phyloP scores from a whole-genome alignment of 1,140 invertebrate species.

The Solenopsis invicta region DNA sequence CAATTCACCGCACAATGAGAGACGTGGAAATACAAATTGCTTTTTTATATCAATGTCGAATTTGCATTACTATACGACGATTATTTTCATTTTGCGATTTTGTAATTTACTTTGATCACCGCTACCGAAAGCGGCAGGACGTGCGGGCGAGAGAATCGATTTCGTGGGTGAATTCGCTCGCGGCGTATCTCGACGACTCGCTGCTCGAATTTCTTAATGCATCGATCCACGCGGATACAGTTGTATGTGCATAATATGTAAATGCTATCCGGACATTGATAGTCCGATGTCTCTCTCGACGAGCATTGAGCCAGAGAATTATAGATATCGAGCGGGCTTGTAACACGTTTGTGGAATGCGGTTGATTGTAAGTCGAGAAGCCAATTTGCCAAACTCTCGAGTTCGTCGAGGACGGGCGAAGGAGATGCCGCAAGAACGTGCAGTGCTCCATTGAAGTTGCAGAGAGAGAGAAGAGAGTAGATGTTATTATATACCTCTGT shows the following conservation, averaged over 20 bases:
- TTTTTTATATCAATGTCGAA: conserved; percentile 31
- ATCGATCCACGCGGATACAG: background rate
- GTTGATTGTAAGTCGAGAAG: conserved; percentile 76
- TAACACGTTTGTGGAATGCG: conserved; percentile 75
- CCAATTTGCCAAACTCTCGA: conserved; percentile 76
- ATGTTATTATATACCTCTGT: conserved; percentile 68
- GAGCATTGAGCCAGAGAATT: conserved; percentile 54
- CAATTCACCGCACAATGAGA: conserved; percentile 14
- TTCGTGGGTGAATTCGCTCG: background rate
- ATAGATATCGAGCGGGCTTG: conserved; percentile 60
- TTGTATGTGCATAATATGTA: conserved; percentile 5
- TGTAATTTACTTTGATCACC: conserved; percentile 1
- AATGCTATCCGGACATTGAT: conserved; percentile 44
- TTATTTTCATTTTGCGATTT: conserved; percentile 38
- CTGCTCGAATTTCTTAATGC: conserved; percentile 31
- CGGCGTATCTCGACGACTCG: background rate
- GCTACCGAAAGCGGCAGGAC: background rate
- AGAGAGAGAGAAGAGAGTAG: conserved; percentile 44
- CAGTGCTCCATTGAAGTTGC: conserved; percentile 72
- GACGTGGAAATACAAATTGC: conserved; percentile 21
- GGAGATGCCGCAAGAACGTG: conserved; percentile 69
- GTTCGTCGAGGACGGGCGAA: conserved; percentile 53
- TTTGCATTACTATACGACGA: conserved; percentile 29
- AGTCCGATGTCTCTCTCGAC: conserved; percentile 36
- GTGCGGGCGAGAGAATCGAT: background rate